phyloP scores from a whole-genome alignment of 2,797 vertebrate genomes.

The Sebastiscus tertius region DNA sequence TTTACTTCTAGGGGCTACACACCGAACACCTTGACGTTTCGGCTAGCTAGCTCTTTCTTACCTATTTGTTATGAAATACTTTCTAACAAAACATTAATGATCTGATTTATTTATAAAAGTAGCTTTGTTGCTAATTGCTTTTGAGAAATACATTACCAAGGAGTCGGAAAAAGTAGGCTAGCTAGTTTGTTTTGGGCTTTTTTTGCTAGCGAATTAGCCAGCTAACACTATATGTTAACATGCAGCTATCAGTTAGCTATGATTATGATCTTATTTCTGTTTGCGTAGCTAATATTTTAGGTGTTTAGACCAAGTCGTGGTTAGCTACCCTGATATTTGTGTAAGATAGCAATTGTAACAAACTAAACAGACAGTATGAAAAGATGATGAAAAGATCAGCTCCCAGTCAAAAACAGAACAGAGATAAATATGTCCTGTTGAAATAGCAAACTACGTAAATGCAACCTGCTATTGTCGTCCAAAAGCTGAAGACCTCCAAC shows the following conservation, averaged over 20 bases:
- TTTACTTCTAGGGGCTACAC: background rate
- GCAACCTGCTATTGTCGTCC: background rate
- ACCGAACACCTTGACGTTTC: background rate
- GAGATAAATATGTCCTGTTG: background rate
- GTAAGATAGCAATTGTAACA: background rate
- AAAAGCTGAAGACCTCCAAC: background rate
- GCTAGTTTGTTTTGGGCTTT: conserved; percentile 5
- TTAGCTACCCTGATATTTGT: background rate
- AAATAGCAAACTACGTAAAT: background rate
- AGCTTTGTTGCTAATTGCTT: background rate
- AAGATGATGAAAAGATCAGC: background rate
- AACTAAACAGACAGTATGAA: background rate
- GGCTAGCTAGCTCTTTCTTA: background rate
- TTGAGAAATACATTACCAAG: background rate
- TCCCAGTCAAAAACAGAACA: background rate
- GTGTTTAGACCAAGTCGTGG: background rate
- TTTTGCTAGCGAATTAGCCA: background rate
- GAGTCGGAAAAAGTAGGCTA: background rate
- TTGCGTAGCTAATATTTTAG: background rate
- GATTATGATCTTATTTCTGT: background rate
- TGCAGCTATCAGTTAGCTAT: background rate
- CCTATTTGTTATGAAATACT: background rate
- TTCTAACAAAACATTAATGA: background rate
- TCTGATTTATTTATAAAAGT: background rate
- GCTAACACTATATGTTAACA: background rate